Base-by-base conservation (phyloP, 2,797 vertebrate genomes). In the Ctenopoma kingsleyae region DNA sequence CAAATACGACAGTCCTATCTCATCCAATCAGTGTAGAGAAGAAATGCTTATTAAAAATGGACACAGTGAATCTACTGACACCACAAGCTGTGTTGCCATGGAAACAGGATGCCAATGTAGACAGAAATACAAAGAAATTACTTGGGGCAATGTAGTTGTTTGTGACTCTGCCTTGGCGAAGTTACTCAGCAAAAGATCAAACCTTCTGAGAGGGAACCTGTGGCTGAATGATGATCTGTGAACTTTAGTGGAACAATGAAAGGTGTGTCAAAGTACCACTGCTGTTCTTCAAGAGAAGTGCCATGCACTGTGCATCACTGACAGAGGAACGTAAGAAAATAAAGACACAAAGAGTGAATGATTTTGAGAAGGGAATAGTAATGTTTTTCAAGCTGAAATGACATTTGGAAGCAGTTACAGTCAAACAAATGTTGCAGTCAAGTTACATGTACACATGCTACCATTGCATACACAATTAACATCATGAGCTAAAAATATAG, bases 91-190 rank as follows among this genome's bases (percentile, higher is more conserved):
- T 44, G 85, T 94, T 91, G 82, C 91, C 92, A 90, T 90, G 90
- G 92, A 86, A 93, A 95, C 92, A 74, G 68, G 82, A 94, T 88
- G 87, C 92, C 82, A 90, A 82, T 77, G 81, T 78, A 80, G 79
- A 74, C 59, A 66, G 47, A 67, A 75, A 83, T 67, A 60, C 56
- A 56, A 53, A 61, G 67, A 43, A 64, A 81, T 51, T 68, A 72
- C 59, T 69, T 49, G 38, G 71, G 70, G 38, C 69, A 74, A 15
- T 23, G 65, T 54, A 65, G 53, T 71, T 77, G 53, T 59, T 52
- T 52, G 62, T 35, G 70, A 61, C 61, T 44, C 30, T 43, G 57
- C 48, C 12, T 51, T 17, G 23, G 16, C 32, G 35, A 72, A 41
- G 56, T 78, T 47, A 46, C 35, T 64, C 48, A 73, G 74, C 51